These are phyloP conservation scores for Ondatra zibethicus DNA, from an alignment of 2,113 vertebrate genomes.

Conservation along the genomic window DNA sequence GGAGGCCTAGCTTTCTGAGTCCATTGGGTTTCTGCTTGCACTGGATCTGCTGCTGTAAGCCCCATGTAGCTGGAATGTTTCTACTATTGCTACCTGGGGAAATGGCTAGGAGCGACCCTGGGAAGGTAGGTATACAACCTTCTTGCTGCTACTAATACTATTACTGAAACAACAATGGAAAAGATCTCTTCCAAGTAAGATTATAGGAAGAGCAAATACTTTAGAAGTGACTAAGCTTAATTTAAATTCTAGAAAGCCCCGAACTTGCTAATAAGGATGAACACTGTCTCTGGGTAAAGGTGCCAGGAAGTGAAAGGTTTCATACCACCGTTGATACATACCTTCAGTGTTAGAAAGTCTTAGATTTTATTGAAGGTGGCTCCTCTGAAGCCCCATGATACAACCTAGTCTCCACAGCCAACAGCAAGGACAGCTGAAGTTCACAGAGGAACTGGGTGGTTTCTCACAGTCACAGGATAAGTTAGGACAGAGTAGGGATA, in stretches of 20 bases:
- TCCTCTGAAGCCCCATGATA: not conserved
- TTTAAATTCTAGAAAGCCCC: not conserved
- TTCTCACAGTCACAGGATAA: not conserved
- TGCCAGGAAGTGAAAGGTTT: not conserved
- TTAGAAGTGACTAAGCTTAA: not conserved
- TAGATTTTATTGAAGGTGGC: not conserved
- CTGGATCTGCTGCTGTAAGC: not conserved
- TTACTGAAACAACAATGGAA: not conserved
- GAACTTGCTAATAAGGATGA: not conserved
- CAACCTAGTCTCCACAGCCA: not conserved
- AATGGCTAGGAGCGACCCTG: not conserved
- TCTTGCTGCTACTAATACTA: not conserved
- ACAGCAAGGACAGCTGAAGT: not conserved
- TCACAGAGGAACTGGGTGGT: not conserved
- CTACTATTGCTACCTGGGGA: not conserved
- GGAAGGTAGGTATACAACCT: too few relatives aligned
- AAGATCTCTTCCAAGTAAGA: not conserved
- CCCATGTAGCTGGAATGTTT: not conserved
- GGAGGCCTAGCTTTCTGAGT: too few relatives aligned
- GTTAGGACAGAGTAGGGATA: not conserved
- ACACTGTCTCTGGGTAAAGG: not conserved
- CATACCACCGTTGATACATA: not conserved
- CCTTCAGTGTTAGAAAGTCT: not conserved
- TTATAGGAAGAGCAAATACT: not conserved
- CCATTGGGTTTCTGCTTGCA: fast-evolving